These are phyloP conservation scores for Pelecanoides urinatrix DNA, from an alignment of 2,113 vertebrate species.

Conservation along the genomic window DNA sequence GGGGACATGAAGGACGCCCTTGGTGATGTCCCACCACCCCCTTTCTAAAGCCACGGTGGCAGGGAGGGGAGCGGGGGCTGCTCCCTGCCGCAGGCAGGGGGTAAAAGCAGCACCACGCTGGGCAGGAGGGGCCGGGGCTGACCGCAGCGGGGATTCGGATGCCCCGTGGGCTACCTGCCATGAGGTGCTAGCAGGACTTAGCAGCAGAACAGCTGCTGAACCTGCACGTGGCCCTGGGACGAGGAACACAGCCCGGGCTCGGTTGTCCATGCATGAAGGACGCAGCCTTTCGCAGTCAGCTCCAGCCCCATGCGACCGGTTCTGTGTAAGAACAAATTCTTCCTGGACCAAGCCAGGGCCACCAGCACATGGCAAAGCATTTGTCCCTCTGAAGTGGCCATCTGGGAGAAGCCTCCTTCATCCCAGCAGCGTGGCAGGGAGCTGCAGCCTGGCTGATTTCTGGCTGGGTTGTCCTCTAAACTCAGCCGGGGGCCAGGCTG, in stretches of 20 bases:
- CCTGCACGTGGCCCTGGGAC: accelerated
- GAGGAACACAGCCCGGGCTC: accelerated
- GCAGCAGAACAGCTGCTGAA: neutral
- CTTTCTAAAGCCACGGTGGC: neutral
- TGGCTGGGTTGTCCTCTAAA: neutral
- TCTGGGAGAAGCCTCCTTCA: neutral
- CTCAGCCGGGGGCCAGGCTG: accelerated
- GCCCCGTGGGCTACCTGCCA: too few species aligned
- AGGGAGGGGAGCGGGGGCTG: neutral
- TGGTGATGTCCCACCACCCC: neutral
- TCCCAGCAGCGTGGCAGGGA: neutral
- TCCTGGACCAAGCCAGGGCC: neutral
- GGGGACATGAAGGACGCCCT: accelerated
- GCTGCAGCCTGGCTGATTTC: neutral
- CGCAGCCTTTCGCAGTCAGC: accelerated
- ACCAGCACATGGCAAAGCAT: neutral
- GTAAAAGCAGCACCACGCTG: neutral
- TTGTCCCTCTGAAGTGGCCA: neutral
- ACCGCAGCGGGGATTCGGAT: accelerated
- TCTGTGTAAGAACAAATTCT: neutral
- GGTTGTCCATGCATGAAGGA: accelerated
- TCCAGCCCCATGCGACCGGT: accelerated
- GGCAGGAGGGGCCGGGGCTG: neutral
- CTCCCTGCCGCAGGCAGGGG: accelerated
- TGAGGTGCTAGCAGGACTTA: neutral